phyloP scores from a whole-genome alignment of 2,888 invertebrate genomes.

The Gymnosoma rotundatum region DNA sequence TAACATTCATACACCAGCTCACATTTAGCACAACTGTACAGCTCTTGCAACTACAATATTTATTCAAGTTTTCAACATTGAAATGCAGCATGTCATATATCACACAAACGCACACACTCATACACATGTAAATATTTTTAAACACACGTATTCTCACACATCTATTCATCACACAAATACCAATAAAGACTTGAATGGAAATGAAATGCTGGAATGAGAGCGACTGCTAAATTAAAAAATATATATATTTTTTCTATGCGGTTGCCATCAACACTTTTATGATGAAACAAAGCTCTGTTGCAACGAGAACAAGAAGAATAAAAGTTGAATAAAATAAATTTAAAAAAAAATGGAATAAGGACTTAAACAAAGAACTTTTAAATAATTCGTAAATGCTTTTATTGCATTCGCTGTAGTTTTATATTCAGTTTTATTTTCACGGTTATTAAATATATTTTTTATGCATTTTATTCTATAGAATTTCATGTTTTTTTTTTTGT shows the following conservation, averaged over 20 bases:
- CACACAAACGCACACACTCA: background rate
- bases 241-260: constrained; percentile 22
- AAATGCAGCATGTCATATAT: constrained; percentile 32
- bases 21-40: constrained; percentile 43
- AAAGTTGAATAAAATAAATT: constrained; percentile 1
- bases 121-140: background rate
- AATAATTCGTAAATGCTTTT: constrained; percentile 29
- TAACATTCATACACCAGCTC: constrained; percentile 34
- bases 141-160: background rate
- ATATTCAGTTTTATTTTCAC: constrained; percentile 35
- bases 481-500: background rate
- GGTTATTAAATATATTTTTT: constrained; percentile 47
- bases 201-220: background rate
- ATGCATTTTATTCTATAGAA: constrained; percentile 38
- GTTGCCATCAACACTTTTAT: constrained; percentile 42
- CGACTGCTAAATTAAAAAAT: background rate
- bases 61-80: constrained; percentile 58
- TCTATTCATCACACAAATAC: background rate
- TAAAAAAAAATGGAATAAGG: background rate
- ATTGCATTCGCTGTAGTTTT: constrained; percentile 7
- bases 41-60: constrained; percentile 41
- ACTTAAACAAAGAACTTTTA: constrained; percentile 25
- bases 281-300: constrained; percentile 19
- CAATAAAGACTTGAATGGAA: constrained; percentile 25
- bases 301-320: background rate